Conservation (phyloP, 2,113 vertebrate species). For the Apaloderma vittatum region DNA sequence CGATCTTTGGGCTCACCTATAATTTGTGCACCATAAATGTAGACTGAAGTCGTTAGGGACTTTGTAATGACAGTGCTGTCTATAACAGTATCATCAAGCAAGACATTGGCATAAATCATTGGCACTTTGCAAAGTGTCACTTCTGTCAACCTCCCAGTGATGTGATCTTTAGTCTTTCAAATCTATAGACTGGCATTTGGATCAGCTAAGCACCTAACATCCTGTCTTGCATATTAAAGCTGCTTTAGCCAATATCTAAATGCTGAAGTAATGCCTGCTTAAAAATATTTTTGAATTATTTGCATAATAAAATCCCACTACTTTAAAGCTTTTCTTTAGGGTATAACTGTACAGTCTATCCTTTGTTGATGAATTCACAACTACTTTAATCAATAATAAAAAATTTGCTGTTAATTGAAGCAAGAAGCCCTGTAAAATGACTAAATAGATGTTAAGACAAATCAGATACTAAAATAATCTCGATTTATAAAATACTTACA, state of each 20-base stretch:
- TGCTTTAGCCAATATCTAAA: conserved; percentile 83
- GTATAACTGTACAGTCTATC: conserved; percentile 39
- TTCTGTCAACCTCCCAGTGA: conserved; percentile 93
- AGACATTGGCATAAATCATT: conserved; percentile 97
- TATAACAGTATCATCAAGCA: conserved; percentile 92
- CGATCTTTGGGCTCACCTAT: conserved; percentile 89
- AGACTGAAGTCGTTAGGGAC: conserved; percentile 84
- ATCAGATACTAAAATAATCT: conserved; percentile 36
- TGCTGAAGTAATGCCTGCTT: conserved; percentile 83
- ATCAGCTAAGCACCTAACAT: conserved; percentile 87
- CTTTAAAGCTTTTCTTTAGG: conserved; percentile 68
- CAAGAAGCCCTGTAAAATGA: conserved; percentile 22
- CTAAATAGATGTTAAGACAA: conserved; percentile 44
- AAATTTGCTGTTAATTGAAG: conserved; percentile 35
- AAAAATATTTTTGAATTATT: conserved; percentile 84
- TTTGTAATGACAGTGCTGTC: conserved; percentile 97
- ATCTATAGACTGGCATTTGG: conserved; percentile 99
- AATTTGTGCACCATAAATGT: conserved; percentile 91
- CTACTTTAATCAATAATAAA: conserved; percentile 41
- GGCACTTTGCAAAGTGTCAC: conserved; percentile 94
- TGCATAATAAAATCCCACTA: conserved; percentile 79
- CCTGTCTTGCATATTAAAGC: conserved; percentile 93
- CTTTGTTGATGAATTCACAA: conserved; percentile 55
- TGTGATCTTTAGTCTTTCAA: conserved; percentile 99
- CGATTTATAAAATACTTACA: background rate